Conservation (phyloP, 2,113 vertebrate species). For the Pteropus alecto region DNA sequence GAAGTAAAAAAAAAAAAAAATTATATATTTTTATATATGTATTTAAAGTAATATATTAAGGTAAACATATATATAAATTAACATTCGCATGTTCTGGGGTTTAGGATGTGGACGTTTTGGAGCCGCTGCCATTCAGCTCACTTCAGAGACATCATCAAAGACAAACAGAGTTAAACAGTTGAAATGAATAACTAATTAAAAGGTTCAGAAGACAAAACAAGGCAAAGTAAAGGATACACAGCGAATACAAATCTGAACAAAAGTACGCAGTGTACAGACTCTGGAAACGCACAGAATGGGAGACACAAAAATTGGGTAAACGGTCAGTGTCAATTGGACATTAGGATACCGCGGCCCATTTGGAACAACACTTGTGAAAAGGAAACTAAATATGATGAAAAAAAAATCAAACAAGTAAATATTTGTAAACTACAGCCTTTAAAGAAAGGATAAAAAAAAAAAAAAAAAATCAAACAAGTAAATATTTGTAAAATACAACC, state of each 20-base stretch:
- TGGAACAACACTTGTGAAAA: not conserved
- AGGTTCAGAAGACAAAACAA: not conserved
- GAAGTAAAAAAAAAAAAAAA: too few relatives aligned
- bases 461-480: not conserved
- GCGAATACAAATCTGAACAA: not conserved
- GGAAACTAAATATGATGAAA: not conserved
- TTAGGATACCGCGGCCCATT: not conserved
- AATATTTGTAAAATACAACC: not conserved
- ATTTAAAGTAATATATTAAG: too few relatives aligned
- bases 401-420: not conserved
- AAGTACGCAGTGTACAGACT: not conserved
- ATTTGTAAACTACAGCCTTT: not conserved
- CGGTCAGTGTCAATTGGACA: fast-evolving
- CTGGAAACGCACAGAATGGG: not conserved
- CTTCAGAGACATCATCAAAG: not conserved
- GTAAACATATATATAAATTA: too few relatives aligned
- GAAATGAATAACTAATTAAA: not conserved
- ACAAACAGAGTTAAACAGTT: not conserved
- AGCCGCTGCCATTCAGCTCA: too few relatives aligned
- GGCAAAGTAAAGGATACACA: not conserved
- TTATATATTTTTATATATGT: too few relatives aligned
- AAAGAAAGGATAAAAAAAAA: not conserved
- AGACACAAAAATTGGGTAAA: not conserved
- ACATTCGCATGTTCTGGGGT: not conserved
- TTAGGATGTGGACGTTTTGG: not conserved